Percentiles rank a stretch among this genome's conserved stretches.
Evolutionary conservation across 2,888 invertebrate genomes (phyloP).

Genomic region (Erebia epiphron): DNA sequence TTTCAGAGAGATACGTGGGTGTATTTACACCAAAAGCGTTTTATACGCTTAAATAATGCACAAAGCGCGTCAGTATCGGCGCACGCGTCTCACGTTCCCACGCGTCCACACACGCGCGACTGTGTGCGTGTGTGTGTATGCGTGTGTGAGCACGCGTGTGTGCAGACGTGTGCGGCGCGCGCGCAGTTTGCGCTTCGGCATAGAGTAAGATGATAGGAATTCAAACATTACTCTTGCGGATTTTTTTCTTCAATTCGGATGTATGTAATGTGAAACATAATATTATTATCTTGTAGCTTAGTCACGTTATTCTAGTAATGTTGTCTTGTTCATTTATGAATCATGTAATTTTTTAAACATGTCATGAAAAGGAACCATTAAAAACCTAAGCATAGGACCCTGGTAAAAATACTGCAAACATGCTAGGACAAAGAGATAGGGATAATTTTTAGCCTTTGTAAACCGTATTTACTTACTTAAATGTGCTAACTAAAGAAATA

Average conservation of each 20-base stretch:
- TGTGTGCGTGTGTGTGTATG: constrained; percentile 43
- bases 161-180: constrained; percentile 60
- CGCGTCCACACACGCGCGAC: constrained; percentile 64
- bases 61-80: constrained; percentile 74
- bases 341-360: neutral
- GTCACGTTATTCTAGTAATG: neutral
- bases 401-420: too few relatives aligned
- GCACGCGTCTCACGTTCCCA: constrained; percentile 80
- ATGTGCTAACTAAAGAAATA: too few relatives aligned
- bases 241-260: constrained; percentile 20
- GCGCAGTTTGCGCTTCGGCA: constrained; percentile 60
- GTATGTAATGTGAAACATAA: neutral
- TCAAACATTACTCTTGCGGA: constrained; percentile 35
- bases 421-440: too few relatives aligned
- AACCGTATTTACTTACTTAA: too few relatives aligned
- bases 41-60: constrained; percentile 62
- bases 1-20: constrained; percentile 37
- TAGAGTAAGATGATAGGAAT: constrained; percentile 44
- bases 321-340: neutral
- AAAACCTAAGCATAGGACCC: too few relatives aligned
- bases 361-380: too few relatives aligned
- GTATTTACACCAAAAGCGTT: constrained; percentile 44
- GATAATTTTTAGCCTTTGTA: too few relatives aligned
- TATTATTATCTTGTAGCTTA: neutral
- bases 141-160: constrained; percentile 59